Conservation (phyloP, 35 echinoderm and acorn worm genomes). For the Heliocidaris erythrogramma region DNA sequence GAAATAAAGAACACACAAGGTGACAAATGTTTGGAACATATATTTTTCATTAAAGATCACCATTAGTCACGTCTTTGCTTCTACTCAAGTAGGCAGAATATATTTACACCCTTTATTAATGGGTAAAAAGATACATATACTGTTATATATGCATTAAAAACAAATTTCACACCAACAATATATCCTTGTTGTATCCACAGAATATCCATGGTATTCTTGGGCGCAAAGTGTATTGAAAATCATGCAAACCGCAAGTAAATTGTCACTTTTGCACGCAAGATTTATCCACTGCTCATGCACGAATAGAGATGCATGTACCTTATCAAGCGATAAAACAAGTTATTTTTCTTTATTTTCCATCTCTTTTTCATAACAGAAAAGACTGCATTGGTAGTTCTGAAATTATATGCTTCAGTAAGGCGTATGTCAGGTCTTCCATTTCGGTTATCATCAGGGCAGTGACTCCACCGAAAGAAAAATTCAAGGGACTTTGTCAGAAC, state of each 20-base stretch:
- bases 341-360: neutral
- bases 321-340: neutral
- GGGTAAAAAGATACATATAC: neutral
- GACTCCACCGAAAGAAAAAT: neutral
- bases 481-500: neutral
- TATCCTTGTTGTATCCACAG: no score
- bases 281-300: neutral
- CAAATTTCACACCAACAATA: no score
- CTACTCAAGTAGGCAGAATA: no score
- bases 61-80: no score
- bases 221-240: no score
- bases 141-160: no score
- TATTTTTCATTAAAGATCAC: no score
- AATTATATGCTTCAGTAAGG: neutral
- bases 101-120: no score
- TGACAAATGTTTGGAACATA: no score
- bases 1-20: no score
- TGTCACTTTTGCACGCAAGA: neutral
- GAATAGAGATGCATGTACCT: neutral
- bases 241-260: neutral
- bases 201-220: no score
- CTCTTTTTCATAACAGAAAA: neutral
- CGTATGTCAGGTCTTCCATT: neutral
- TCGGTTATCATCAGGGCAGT: neutral
- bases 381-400: neutral